A percentile compares a stretch with the other conserved stretches of the same genome.
These are phyloP conservation scores for Actinernus sp. DNA, from an alignment of 92 coral and sea anemone species.

Conservation along the genomic window DNA sequence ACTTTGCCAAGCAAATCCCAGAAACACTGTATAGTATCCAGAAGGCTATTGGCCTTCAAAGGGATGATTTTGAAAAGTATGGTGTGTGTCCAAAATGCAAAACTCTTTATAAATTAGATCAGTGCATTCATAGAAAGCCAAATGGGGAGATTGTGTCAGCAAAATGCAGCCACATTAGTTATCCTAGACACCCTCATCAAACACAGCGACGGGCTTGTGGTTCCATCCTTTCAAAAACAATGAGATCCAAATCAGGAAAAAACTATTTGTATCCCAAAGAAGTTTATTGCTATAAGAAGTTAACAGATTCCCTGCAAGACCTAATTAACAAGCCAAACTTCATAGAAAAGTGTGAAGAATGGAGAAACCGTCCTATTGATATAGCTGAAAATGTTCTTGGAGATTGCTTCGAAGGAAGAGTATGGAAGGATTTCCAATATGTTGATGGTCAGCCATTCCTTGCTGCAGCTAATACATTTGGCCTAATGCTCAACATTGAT, in stretches of 20 bases:
- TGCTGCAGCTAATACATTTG: conserved; percentile 47
- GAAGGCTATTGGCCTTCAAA: conserved; percentile 18
- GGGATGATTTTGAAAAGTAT: conserved; percentile 43
- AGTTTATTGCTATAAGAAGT: conserved; percentile 39
- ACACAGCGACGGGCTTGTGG: conserved; percentile 49
- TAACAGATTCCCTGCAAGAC: conserved; percentile 44
- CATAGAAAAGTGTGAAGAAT: conserved; percentile 48
- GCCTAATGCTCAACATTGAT: conserved; percentile 49
- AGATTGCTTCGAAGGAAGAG: conserved; percentile 56
- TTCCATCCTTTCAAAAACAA: conserved; percentile 37
- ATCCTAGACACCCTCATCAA: conserved; percentile 51
- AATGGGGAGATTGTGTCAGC: conserved; percentile 39
- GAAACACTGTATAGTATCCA: conserved; percentile 39
- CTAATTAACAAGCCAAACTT: conserved; percentile 35
- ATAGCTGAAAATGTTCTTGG: conserved; percentile 43
- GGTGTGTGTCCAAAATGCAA: conserved; percentile 56
- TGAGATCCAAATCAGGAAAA: conserved; percentile 54
- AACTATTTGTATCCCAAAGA: conserved; percentile 45
- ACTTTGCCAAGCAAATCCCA: conserved; percentile 48
- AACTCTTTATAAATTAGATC: conserved; percentile 30
- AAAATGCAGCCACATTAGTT: conserved; percentile 46
- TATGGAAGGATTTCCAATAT: conserved; percentile 57
- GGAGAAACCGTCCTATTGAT: conserved; percentile 35
- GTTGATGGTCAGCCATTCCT: conserved; percentile 58
- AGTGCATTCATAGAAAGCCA: conserved; percentile 23